These are phyloP conservation scores for Nasonia giraulti DNA, from an alignment of 1,140 invertebrate genomes.

Conservation along the genomic window DNA sequence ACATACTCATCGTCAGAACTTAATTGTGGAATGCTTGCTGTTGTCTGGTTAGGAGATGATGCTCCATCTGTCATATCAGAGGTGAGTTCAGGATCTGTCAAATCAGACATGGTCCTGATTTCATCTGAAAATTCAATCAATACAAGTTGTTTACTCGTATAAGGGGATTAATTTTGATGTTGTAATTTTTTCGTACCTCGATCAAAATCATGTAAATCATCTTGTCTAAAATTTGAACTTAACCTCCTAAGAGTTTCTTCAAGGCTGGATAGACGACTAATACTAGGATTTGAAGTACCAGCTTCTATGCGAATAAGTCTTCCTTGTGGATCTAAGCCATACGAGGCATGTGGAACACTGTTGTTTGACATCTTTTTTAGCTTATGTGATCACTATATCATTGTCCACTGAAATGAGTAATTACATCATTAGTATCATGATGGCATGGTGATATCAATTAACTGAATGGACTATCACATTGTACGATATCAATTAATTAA, in stretches of 20 bases:
- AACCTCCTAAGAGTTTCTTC: constrained; percentile 65
- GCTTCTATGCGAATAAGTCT: constrained; percentile 60
- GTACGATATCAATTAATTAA: too few relatives aligned
- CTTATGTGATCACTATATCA: constrained; percentile 26
- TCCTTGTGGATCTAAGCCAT: constrained; percentile 56
- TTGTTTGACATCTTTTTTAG: constrained; percentile 61
- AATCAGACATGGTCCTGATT: constrained; percentile 61
- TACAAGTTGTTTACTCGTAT: too few relatives aligned
- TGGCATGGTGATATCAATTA: too few relatives aligned
- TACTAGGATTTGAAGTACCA: constrained; percentile 52
- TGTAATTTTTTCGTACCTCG: constrained; percentile 55
- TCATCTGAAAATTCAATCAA: constrained; percentile 61
- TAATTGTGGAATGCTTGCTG: constrained; percentile 62
- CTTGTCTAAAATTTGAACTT: constrained; percentile 59
- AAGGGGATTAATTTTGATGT: constrained; percentile 10
- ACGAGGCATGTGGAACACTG: constrained; percentile 53
- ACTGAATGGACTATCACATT: too few relatives aligned
- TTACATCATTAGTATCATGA: background rate
- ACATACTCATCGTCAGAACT: constrained; percentile 71
- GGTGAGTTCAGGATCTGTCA: constrained; percentile 63
- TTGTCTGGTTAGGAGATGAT: constrained; percentile 66
- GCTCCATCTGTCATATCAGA: constrained; percentile 69
- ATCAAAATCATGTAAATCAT: constrained; percentile 55
- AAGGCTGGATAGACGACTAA: constrained; percentile 57
- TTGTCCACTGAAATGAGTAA: constrained; percentile 33